Conservation (phyloP, 2,888 invertebrate genomes). For the Scaptomyza flava region DNA sequence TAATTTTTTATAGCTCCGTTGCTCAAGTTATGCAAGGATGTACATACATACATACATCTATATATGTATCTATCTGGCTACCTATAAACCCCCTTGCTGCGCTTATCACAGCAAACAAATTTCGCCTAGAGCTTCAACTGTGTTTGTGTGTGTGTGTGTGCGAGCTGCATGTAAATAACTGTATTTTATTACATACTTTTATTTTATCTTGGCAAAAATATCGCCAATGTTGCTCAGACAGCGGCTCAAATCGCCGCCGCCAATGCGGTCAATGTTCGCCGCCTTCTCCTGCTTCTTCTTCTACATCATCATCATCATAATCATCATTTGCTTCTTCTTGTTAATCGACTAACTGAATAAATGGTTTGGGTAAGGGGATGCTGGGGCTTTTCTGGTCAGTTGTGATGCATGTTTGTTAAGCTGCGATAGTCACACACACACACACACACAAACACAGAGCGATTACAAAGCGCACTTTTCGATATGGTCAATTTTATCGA, state of each 20-base stretch:
- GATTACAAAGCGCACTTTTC: conserved; percentile 45
- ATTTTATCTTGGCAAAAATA: conserved; percentile 77
- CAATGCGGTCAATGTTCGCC: conserved; percentile 72
- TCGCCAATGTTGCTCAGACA: conserved; percentile 73
- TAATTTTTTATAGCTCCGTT: conserved; percentile 41
- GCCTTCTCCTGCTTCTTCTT: conserved; percentile 27
- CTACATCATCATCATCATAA: background rate
- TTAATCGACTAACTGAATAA: conserved; percentile 27
- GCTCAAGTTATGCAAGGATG: conserved; percentile 69
- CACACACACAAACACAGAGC: conserved; percentile 5
- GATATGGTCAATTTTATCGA: conserved; percentile 43
- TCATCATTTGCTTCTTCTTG: conserved; percentile 20
- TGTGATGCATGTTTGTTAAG: conserved; percentile 35
- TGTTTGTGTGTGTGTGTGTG: conserved; percentile 15
- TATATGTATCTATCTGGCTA: too few species aligned
- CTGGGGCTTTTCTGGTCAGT: background rate
- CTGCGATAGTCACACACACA: conserved; percentile 43
- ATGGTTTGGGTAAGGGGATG: background rate
- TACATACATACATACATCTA: conserved; percentile 6
- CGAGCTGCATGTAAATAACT: conserved; percentile 74
- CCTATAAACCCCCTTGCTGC: conserved; percentile 12
- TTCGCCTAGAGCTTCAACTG: conserved; percentile 69
- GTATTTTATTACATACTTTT: conserved; percentile 76
- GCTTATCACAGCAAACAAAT: conserved; percentile 67
- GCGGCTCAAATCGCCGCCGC: conserved; percentile 67